A percentile compares a stretch with the other conserved stretches of the same genome.
Conservation (phyloP, 1,140 invertebrate species). For the Drosophila repleta region DNA sequence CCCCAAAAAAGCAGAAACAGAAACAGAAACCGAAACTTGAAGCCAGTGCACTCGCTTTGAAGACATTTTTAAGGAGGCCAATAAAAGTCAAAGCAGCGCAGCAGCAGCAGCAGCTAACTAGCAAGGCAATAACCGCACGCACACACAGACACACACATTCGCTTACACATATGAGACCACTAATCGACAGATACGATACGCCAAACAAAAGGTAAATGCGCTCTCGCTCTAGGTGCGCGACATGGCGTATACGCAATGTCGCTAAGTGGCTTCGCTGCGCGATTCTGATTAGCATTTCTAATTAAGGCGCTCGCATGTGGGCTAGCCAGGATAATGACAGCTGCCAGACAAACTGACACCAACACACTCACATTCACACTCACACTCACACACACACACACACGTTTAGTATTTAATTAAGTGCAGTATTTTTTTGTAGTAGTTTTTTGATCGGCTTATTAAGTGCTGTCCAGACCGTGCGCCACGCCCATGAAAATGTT, state of each 20-base stretch:
- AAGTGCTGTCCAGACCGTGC: conserved; percentile 46
- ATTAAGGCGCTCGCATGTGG: conserved; percentile 69
- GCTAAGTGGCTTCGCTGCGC: conserved; percentile 67
- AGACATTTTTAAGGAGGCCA: conserved; percentile 72
- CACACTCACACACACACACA: conserved; percentile 9
- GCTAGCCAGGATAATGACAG: conserved; percentile 64
- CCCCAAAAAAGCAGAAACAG: conserved; percentile 19
- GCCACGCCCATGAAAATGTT: conserved; percentile 25
- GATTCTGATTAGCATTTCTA: conserved; percentile 76
- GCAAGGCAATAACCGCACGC: conserved; percentile 32
- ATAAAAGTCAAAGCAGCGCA: conserved; percentile 64
- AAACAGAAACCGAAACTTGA: conserved; percentile 18
- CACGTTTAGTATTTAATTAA: conserved; percentile 8
- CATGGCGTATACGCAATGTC: conserved; percentile 60
- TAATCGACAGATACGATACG: conserved; percentile 61
- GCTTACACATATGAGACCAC: conserved; percentile 25
- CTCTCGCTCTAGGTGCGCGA: conserved; percentile 58
- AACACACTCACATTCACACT: conserved; percentile 4
- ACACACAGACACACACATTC: conserved; percentile 2
- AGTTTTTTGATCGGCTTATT: conserved; percentile 6
- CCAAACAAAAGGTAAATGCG: conserved; percentile 46
- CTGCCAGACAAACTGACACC: conserved; percentile 40
- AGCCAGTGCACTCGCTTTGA: conserved; percentile 73
- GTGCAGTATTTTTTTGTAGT: conserved; percentile 3
- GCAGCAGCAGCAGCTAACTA: conserved; percentile 37